Conservation (phyloP, 2,888 invertebrate genomes). For the Oxyscelio sp. region DNA sequence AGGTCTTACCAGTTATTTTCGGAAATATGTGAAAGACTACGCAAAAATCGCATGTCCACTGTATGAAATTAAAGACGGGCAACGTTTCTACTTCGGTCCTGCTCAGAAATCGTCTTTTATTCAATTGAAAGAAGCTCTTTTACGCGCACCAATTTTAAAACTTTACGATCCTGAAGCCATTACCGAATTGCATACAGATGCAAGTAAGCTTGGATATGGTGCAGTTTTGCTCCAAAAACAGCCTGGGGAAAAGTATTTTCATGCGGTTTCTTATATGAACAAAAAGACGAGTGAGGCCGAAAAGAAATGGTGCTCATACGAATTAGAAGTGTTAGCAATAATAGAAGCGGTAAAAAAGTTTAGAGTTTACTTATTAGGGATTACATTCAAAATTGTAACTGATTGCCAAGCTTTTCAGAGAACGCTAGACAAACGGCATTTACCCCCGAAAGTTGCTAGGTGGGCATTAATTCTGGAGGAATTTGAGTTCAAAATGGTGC, state of each 20-base stretch:
- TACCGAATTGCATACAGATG: conserved; percentile 25
- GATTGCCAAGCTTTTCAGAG: no score
- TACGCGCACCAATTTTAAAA: background rate
- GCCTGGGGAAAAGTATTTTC: background rate
- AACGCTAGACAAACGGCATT: no score
- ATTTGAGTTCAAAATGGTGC: conserved; percentile 13
- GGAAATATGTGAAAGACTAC: conserved; percentile 83
- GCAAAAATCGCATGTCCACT: conserved; percentile 52
- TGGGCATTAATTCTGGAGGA: conserved; percentile 2
- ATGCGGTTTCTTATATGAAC: conserved; percentile 11
- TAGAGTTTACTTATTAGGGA: background rate
- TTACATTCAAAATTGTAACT: background rate
- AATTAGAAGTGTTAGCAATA: background rate
- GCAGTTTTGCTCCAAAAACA: background rate
- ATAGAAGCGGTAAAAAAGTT: conserved; percentile 1
- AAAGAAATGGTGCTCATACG: background rate
- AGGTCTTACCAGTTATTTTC: conserved; percentile 83
- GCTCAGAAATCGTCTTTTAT: conserved; percentile 29
- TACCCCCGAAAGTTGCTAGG: background rate
- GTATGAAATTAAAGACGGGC: conserved; percentile 42
- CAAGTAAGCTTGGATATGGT: background rate
- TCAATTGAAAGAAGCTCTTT: conserved; percentile 7
- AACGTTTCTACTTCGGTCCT: conserved; percentile 20
- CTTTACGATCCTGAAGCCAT: background rate
- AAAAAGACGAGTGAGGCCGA: conserved; percentile 1